Percentiles rank a stretch among this genome's conserved stretches.
These are phyloP conservation scores for Amphipoea oculea DNA, from an alignment of 2,888 invertebrate species.

Conservation along the genomic window DNA sequence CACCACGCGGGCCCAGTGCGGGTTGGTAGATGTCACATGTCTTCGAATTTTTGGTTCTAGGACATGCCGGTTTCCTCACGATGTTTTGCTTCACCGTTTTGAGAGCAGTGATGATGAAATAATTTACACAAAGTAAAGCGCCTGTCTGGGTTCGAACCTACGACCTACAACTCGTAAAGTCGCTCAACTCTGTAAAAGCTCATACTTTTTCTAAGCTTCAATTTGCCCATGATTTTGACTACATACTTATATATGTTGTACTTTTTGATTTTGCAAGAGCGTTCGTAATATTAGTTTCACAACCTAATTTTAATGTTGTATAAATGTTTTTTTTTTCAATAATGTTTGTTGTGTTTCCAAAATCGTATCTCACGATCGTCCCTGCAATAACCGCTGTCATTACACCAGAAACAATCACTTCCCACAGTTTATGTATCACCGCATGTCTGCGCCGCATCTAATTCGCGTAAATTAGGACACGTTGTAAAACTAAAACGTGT, in stretches of 20 bases:
- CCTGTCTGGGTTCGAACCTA: too few relatives aligned
- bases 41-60: too few relatives aligned
- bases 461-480: slow-evolving; percentile 68
- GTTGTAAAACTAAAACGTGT: slow-evolving; percentile 65
- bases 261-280: neutral
- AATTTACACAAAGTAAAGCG: too few relatives aligned
- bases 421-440: slow-evolving; percentile 55
- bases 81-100: too few relatives aligned
- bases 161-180: too few relatives aligned
- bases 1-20: too few relatives aligned
- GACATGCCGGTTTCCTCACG: too few relatives aligned
- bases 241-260: neutral
- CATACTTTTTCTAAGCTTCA: neutral
- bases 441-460: slow-evolving; percentile 56
- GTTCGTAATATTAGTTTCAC: neutral
- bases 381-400: slow-evolving; percentile 16
- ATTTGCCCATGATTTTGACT: neutral
- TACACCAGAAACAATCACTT: slow-evolving; percentile 39
- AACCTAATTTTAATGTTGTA: neutral
- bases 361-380: slow-evolving; percentile 1
- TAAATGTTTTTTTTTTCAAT: neutral
- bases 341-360: neutral
- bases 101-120: too few relatives aligned
- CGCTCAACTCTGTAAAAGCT: neutral
- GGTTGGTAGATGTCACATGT: too few relatives aligned